phyloP scores from a whole-genome alignment of 2,113 vertebrate species.

The chimpanzee (Pan troglodytes) region NHGRI_mPanTro3-v2.1_pri NC_086015.1:189484001-189484500 shows the following conservation, averaged over 20 bases:
- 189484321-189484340: background rate
- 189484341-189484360: background rate
- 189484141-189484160: background rate
- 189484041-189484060: background rate
- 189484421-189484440: background rate
- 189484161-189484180: background rate
- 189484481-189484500: background rate
- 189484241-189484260: background rate
- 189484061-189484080: background rate
- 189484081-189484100: background rate
- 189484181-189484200: background rate
- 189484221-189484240: background rate
- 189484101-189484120: background rate
- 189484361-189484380: background rate
- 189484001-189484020: background rate
- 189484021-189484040: background rate
- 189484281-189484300: background rate
- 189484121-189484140: background rate
- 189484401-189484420: background rate
- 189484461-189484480: background rate
- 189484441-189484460: background rate
- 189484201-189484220: background rate
- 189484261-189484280: background rate
- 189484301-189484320: background rate
- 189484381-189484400: background rate